Evolutionary conservation across 2,888 invertebrate species (phyloP), one percentile per base, ranked within the genome.

Genomic region (Neoaliturus tenellus): DNA sequence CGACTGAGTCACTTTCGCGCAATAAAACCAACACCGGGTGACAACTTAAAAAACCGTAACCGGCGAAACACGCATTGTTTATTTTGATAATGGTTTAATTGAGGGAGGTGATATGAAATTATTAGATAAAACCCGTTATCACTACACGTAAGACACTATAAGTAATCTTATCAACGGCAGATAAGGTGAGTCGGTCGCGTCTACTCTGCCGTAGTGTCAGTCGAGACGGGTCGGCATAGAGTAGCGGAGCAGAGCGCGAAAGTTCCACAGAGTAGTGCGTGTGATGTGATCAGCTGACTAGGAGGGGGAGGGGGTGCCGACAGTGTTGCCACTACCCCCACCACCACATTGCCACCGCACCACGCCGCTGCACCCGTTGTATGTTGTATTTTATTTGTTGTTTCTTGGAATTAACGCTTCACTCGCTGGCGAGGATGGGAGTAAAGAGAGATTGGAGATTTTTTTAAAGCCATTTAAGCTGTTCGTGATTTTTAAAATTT

Each of bases 101-200:
- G 78, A 78, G 78, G 51, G 78, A 78, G 78, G 78, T 78, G 78
- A 78, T 78, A 78, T 78, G 78, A 78, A 78, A 78, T 78, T 78
- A 78, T 78, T 78, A 78, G 78, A 78, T 78, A 78, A 78, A 78
- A 78, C 78, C 78, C 78, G 78, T 78, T 78, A 78, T 78, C 78
- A 55, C 78, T 35, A 10, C 78, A 78, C 78, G 78, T 78, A 78
- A 78, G 78, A 78, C 78, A 78, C 62, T 78, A 78, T 78, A 78
- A 78, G 78, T 78, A 78, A 78, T 78, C 78, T 78, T 78, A 78
- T 78, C 78, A 48, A 78, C 48, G 28, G 28, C 31, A 35, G 78
- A 78, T 78, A 78, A 78, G 78, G 78, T 78, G 78, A 31, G 78
- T 75, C 51, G 51, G 55, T 62, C 62, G 62, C 14, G 78, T 78